These are phyloP conservation scores for Alitta virens DNA, from an alignment of 2,888 invertebrate species.

Conservation along the genomic window DNA sequence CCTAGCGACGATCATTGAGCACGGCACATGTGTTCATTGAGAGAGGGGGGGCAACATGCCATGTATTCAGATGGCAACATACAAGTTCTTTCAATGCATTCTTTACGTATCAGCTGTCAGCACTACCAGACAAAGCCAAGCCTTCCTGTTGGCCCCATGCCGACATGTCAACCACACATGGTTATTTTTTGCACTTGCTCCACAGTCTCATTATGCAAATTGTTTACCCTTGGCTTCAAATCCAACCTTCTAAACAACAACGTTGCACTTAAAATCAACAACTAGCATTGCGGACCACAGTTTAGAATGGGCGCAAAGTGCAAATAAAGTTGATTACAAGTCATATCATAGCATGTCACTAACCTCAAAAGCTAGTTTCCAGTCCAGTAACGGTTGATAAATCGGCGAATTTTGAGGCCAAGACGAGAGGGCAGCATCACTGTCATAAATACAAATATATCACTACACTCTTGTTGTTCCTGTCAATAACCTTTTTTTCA, in stretches of 20 bases:
- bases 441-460: constrained; percentile 53
- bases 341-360: constrained; percentile 3
- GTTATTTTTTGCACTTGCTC: too few relatives aligned
- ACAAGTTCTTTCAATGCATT: too few relatives aligned
- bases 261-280: neutral
- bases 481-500: too few relatives aligned
- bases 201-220: constrained; percentile 8
- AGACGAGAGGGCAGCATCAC: constrained; percentile 45
- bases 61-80: too few relatives aligned
- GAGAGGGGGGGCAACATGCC: too few relatives aligned
- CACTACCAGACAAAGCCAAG: too few relatives aligned
- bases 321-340: neutral
- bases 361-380: constrained; percentile 10
- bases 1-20: too few relatives aligned
- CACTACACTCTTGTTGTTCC: constrained; percentile 8
- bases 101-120: too few relatives aligned
- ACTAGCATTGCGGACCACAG: neutral
- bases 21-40: too few relatives aligned
- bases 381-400: constrained; percentile 7
- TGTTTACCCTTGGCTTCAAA: constrained; percentile 12
- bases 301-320: neutral
- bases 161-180: too few relatives aligned
- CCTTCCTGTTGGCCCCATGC: too few relatives aligned
- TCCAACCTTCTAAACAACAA: constrained; percentile 15
- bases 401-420: constrained; percentile 29